phyloP scores from a whole-genome alignment of 2,113 vertebrate genomes.

The Festucalex cinctus region DNA sequence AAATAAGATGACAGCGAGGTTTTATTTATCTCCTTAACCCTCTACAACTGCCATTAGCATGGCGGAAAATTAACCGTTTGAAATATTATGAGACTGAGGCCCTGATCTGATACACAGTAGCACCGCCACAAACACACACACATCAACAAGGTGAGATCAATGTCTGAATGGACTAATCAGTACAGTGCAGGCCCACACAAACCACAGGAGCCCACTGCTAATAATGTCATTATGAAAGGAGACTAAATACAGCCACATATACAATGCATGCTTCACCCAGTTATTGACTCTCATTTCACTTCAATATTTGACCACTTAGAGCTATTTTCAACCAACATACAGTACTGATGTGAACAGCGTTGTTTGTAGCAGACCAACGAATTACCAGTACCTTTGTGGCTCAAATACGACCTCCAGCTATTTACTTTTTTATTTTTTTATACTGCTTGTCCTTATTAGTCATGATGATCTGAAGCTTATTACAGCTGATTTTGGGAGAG shows the following conservation, averaged over 20 bases:
- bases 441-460: too few species aligned
- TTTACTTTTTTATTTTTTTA: too few species aligned
- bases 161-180: conserved; percentile 61
- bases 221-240: conserved; percentile 59
- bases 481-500: too few species aligned
- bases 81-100: conserved; percentile 62
- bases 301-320: conserved; percentile 3
- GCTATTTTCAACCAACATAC: not conserved
- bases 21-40: conserved; percentile 73
- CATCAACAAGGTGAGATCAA: conserved; percentile 53
- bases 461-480: too few species aligned
- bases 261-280: conserved; percentile 24
- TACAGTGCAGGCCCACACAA: conserved; percentile 56
- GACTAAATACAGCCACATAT: conserved; percentile 26
- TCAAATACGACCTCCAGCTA: not conserved
- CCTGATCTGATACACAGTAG: conserved; percentile 52
- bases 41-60: conserved; percentile 68
- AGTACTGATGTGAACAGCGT: not conserved
- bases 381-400: not conserved
- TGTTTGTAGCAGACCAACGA: not conserved
- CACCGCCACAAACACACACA: conserved; percentile 12
- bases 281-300: conserved; percentile 14
- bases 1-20: conserved; percentile 71
- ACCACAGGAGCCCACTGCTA: conserved; percentile 45
- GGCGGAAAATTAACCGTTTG: conserved; percentile 69